These are phyloP conservation scores for Alcedo atthis DNA, from an alignment of 2,797 vertebrate genomes.

Conservation along the genomic window DNA sequence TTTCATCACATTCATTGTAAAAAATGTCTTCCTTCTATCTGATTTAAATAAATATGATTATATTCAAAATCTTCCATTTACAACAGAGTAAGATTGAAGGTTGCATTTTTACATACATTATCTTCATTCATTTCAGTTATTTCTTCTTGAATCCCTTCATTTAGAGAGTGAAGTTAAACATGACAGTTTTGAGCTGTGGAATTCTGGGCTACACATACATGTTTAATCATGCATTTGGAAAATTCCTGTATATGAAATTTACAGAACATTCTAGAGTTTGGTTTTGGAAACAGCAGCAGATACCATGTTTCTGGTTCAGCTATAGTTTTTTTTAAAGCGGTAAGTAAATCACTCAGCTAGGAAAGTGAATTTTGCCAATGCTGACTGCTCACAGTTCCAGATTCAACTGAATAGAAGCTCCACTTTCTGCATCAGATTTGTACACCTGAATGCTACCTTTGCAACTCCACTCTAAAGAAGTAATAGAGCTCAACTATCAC, in stretches of 20 bases:
- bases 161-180: background rate
- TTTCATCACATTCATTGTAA: too few relatives aligned
- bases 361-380: background rate
- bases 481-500: background rate
- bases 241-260: background rate
- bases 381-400: background rate
- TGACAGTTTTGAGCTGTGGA: background rate
- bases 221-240: background rate
- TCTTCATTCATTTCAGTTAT: background rate
- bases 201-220: background rate
- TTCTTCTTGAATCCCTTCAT: background rate
- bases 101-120: background rate
- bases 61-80: background rate
- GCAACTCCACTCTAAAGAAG: background rate
- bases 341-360: background rate
- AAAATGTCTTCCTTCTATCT: too few relatives aligned
- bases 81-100: background rate
- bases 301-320: background rate
- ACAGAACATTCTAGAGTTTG: background rate
- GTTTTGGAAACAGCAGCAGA: background rate
- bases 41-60: background rate
- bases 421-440: fast-evolving
- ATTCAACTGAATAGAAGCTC: background rate
- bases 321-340: background rate
- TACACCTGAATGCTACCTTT: background rate